Conservation (phyloP, 1,140 invertebrate genomes). For the Holotrichia oblita region DNA sequence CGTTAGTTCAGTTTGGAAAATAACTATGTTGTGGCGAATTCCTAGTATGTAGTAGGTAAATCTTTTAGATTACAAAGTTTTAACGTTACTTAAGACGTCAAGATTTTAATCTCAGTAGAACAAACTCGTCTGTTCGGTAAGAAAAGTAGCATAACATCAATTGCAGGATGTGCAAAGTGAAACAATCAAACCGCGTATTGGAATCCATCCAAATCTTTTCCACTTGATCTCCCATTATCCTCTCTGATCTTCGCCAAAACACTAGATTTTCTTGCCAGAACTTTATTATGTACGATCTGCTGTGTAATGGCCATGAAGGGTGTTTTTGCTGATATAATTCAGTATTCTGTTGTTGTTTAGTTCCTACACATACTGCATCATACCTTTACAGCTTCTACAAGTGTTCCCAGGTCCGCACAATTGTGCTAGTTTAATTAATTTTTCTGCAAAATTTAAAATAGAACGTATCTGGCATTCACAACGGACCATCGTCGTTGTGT, state of each 20-base stretch:
- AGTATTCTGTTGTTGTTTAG: background rate
- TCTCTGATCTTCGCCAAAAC: background rate
- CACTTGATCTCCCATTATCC: background rate
- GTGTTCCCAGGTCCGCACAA: too few species aligned
- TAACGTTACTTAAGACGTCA: too few species aligned
- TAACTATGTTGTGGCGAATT: background rate
- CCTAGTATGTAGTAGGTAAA: too few species aligned
- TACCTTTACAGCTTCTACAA: too few species aligned
- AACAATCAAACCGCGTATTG: background rate
- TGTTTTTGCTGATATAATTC: background rate
- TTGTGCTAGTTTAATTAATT: too few species aligned
- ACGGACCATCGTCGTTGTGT: too few species aligned
- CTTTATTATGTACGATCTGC: conserved; percentile 8
- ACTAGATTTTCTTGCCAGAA: background rate
- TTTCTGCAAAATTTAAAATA: too few species aligned
- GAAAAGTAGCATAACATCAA: too few species aligned
- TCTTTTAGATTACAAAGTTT: too few species aligned
- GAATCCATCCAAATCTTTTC: background rate
- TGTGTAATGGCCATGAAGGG: background rate
- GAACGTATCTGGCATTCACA: too few species aligned
- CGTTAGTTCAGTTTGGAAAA: background rate
- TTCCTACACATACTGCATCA: background rate
- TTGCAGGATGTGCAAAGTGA: background rate
- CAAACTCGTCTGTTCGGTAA: too few species aligned
- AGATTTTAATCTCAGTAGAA: too few species aligned